These are phyloP conservation scores for Rostratula benghalensis DNA, from an alignment of 2,113 vertebrate species.

Conservation along the genomic window DNA sequence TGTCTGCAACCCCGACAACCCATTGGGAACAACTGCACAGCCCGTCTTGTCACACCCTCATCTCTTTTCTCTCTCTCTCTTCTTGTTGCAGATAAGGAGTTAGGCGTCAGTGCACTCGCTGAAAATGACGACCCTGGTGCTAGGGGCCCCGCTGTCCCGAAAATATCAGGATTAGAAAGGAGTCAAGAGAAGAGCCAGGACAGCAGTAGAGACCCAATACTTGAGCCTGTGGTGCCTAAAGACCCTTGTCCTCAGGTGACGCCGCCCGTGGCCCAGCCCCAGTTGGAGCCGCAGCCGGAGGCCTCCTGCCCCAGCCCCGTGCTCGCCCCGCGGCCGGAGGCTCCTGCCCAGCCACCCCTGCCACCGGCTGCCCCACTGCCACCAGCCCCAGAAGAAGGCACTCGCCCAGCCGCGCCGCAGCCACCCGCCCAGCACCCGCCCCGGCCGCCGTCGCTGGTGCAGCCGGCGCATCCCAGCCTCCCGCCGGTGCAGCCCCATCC, in stretches of 20 bases:
- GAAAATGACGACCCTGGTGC: constrained; percentile 89
- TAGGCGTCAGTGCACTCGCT: constrained; percentile 79
- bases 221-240: constrained; percentile 78
- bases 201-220: constrained; percentile 80
- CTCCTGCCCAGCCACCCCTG: constrained; percentile 48
- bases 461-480: constrained; percentile 75
- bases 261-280: constrained; percentile 54
- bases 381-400: constrained; percentile 72
- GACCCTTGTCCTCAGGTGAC: constrained; percentile 72
- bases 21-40: no score
- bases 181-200: constrained; percentile 97
- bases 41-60: accelerated
- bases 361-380: constrained; percentile 72
- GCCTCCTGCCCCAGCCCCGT: constrained; percentile 66
- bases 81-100: constrained; percentile 83
- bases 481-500: constrained; percentile 79
- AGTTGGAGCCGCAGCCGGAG: constrained; percentile 55
- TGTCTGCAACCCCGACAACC: no score
- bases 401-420: constrained; percentile 65
- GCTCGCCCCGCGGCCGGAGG: constrained; percentile 41
- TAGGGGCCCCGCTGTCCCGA: constrained; percentile 83
- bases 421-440: constrained; percentile 66
- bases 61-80: background rate
- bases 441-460: constrained; percentile 78
- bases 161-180: constrained; percentile 97